Percentiles rank a stretch among this genome's conserved stretches.
Evolutionary conservation across 2,113 vertebrate genomes (phyloP).

Genomic region (Anolis sagrei): DNA sequence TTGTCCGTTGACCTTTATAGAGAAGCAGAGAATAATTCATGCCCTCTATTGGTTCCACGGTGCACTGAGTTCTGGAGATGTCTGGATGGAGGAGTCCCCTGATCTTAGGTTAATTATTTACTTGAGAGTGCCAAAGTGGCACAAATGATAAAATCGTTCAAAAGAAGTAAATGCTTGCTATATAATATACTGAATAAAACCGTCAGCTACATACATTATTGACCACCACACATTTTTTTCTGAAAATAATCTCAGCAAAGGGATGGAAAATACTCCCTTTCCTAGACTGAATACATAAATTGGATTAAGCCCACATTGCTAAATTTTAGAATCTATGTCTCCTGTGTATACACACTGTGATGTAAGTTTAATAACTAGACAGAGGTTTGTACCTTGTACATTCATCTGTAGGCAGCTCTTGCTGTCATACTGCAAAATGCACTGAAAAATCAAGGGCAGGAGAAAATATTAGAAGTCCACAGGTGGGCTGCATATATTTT

Average conservation of each 20-base stretch:
- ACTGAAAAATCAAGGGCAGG: rapidly evolving
- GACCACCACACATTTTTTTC: conserved; percentile 34
- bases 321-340: conserved; percentile 29
- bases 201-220: conserved; percentile 40
- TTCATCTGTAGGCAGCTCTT: rapidly evolving
- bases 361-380: not conserved
- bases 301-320: not conserved
- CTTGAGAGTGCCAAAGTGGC: conserved; percentile 3
- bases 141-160: conserved; percentile 38
- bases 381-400: not conserved
- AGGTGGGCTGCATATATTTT: too few species aligned
- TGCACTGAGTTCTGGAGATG: not conserved
- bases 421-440: rapidly evolving
- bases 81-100: not conserved
- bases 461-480: not conserved
- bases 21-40: not conserved
- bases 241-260: conserved; percentile 15
- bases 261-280: not conserved
- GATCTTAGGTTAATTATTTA: not conserved
- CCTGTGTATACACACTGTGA: conserved; percentile 23
- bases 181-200: conserved; percentile 40
- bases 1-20: not conserved
- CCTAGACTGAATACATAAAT: not conserved
- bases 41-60: not conserved
- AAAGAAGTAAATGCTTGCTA: conserved; percentile 32